These are phyloP conservation scores for Globodera ellingtonae DNA, from an alignment of 1,140 invertebrate genomes.

Conservation along the genomic window DNA sequence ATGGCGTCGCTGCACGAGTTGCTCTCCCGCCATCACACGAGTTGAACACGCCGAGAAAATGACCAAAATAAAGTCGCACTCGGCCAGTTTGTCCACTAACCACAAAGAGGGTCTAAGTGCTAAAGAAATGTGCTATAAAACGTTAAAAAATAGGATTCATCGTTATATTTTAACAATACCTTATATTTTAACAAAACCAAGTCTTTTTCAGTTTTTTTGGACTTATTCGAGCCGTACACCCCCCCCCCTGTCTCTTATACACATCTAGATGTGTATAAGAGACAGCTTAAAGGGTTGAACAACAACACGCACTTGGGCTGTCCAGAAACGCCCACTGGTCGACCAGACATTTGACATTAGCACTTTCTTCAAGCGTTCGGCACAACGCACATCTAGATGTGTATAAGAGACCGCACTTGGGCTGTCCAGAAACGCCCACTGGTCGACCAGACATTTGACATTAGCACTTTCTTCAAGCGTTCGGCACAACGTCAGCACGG, in stretches of 20 bases:
- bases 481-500: constrained; percentile 43
- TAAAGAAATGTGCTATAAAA: constrained; percentile 27
- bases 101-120: constrained; percentile 39
- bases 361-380: constrained; percentile 37
- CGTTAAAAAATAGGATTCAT: background rate
- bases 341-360: constrained; percentile 40
- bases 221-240: no score
- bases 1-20: constrained; percentile 43
- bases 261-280: no score
- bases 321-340: constrained; percentile 43
- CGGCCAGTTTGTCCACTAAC: constrained; percentile 41
- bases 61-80: constrained; percentile 46
- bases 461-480: constrained; percentile 41
- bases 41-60: constrained; percentile 44
- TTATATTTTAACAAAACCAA: no score
- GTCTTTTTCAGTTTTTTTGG: no score
- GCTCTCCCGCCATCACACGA: constrained; percentile 38
- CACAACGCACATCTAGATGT: no score
- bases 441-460: constrained; percentile 45
- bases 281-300: no score
- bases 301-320: constrained; percentile 31
- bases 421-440: constrained; percentile 34
- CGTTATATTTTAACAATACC: no score
- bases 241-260: no score
- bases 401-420: no score